Evolutionary conservation across 2,888 invertebrate genomes (phyloP).

Genomic region (Drosophila ezoana): DNA sequence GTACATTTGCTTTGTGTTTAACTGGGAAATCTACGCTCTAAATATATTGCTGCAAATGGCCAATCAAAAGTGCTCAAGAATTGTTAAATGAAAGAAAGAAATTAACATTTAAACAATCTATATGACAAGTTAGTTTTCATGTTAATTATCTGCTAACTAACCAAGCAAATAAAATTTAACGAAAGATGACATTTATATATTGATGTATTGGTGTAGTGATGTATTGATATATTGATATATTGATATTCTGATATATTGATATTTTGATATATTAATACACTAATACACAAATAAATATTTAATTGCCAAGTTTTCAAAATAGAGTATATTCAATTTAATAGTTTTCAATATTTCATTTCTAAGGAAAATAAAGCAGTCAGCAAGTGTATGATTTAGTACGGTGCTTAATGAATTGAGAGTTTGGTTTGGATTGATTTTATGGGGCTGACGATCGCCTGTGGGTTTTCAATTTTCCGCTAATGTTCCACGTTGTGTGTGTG

Average conservation of each 20-base stretch:
- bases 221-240: too few relatives aligned
- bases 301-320: too few relatives aligned
- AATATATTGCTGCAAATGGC: background rate
- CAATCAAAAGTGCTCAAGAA: background rate
- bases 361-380: background rate
- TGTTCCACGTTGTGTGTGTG: conserved; percentile 28
- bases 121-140: background rate
- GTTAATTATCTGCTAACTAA: too few relatives aligned
- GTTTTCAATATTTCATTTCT: background rate
- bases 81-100: too few relatives aligned
- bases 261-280: too few relatives aligned
- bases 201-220: too few relatives aligned
- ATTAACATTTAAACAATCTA: too few relatives aligned
- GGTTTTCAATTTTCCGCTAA: conserved; percentile 72
- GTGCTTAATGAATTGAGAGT: background rate
- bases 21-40: background rate
- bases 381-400: conserved; percentile 3
- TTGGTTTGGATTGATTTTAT: conserved; percentile 25
- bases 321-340: too few relatives aligned
- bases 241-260: too few relatives aligned
- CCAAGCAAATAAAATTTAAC: too few relatives aligned
- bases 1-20: background rate
- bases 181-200: too few relatives aligned
- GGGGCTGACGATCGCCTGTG: conserved; percentile 46
- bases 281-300: too few relatives aligned